Conservation (phyloP, 2,113 vertebrate genomes). For the Rattus rattus region DNA sequence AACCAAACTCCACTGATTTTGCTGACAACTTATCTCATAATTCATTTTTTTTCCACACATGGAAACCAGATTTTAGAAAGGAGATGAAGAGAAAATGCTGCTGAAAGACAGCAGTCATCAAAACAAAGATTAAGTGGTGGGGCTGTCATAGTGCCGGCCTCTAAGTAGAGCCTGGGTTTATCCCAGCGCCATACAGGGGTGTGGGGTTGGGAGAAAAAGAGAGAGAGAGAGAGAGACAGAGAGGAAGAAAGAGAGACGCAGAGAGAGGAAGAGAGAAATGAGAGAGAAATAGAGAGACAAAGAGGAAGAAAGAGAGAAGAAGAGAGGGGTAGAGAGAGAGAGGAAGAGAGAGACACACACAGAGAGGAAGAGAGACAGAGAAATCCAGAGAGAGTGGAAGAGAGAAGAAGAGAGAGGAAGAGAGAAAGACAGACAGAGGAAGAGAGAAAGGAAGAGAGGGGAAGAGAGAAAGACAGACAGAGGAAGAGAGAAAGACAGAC, state of each 20-base stretch:
- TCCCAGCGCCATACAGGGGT: background rate
- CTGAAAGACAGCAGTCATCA: conserved; percentile 75
- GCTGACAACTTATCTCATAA: conserved; percentile 75
- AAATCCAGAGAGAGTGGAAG: no score
- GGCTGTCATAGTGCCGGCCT: background rate
- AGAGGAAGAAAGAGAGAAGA: background rate
- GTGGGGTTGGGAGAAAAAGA: no score
- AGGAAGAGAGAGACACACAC: rapidly evolving
- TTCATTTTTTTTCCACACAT: conserved; percentile 40
- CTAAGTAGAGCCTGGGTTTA: background rate
- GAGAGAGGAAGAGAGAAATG: background rate
- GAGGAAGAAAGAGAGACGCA: no score
- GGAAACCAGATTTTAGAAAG: conserved; percentile 67
- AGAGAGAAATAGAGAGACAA: background rate
- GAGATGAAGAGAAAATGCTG: conserved; percentile 71
- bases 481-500: no score
- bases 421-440: no score
- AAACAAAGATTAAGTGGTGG: conserved; percentile 72
- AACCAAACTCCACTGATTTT: conserved; percentile 75
- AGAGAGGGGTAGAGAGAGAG: background rate
- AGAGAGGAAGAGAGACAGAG: background rate
- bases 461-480: no score
- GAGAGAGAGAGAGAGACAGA: background rate
- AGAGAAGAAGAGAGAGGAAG: no score
- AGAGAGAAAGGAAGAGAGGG: no score